Evolutionary conservation across 1,140 invertebrate genomes (phyloP), one percentile per base, ranked within the genome.

Genomic region (Trinorchestia longiramus): DNA sequence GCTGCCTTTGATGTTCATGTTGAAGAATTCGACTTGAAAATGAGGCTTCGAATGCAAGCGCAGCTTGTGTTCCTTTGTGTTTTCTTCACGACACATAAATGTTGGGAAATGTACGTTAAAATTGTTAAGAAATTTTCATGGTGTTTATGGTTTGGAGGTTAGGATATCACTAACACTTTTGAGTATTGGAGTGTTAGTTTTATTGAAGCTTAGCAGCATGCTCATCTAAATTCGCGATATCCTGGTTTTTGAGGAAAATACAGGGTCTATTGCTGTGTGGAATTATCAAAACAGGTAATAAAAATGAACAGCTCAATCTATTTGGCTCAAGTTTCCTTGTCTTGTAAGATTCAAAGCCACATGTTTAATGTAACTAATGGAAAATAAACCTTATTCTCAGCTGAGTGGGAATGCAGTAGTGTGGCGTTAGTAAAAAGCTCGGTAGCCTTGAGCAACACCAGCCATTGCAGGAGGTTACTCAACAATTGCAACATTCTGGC

Each of bases 1-100:
- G 6, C 40, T 94, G 36, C 44, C 92, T 94, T 94, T 94, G 92
- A 94, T 94, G 92, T 40, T 43, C 92, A 15, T 15, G 41, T 90
- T 90, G 41, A 90, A 90, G 88, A 90, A 41, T 90, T 90, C 88
- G 15, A 41, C 88, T 42, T 8, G 43, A 90, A 90, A 90, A 90
- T 90, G n/a, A 77, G 62, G 62, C 15, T 77, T 77, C 28, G 28
- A 1, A 77, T 77, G 28, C 62, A 28, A 77, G 62, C 1, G 62
- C 28, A 28, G 28, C 62, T 11, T 77, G 62, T 28, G 28, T 77
- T 3, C 1, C 28, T 15, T 77, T 77, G 62, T 77, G 62, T 36
- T 11, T 15, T 77, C 28, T 77, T 77, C 11, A 77, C 3, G 62
- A 53, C 19, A 53, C 47, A 53, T 8, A 77, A 77, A 28, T 77